A percentile compares a stretch with the other conserved stretches of the same genome.
Evolutionary conservation across 2,113 vertebrate genomes (phyloP).

Genomic region (Centropus bengalensis): DNA sequence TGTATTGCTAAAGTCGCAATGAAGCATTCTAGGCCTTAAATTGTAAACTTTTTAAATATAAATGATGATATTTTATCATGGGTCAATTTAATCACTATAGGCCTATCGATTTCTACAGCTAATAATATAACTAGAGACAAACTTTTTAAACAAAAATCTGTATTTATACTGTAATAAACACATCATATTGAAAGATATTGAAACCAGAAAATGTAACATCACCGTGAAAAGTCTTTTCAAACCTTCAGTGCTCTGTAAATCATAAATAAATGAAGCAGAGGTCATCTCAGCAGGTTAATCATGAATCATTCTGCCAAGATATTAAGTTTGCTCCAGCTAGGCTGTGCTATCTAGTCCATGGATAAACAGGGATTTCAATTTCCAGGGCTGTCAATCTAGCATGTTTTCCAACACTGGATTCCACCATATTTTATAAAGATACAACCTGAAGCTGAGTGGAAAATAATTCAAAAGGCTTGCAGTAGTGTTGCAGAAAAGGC

Average conservation of each 20-base stretch:
- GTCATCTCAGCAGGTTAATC: constrained; percentile 25
- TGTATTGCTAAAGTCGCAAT: background rate
- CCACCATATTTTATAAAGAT: constrained; percentile 12
- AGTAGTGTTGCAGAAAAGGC: background rate
- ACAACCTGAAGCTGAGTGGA: background rate
- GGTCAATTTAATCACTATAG: background rate
- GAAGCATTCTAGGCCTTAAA: background rate
- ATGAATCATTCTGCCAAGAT: background rate
- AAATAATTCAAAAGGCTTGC: background rate
- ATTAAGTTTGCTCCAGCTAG: background rate
- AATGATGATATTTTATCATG: background rate
- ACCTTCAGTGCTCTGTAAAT: background rate
- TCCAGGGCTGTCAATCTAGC: constrained; percentile 7
- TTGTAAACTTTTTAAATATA: background rate
- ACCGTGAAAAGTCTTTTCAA: background rate
- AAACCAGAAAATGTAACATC: background rate
- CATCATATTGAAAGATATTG: background rate
- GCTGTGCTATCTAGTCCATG: background rate
- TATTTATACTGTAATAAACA: background rate
- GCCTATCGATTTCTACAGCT: background rate
- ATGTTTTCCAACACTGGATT: background rate
- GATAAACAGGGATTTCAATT: constrained; percentile 40
- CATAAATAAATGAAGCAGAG: constrained; percentile 13
- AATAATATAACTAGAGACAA: background rate
- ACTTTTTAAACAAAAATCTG: background rate